These are phyloP conservation scores for Iselma pallidipennis DNA, from an alignment of 2,888 invertebrate genomes.

Conservation along the genomic window DNA sequence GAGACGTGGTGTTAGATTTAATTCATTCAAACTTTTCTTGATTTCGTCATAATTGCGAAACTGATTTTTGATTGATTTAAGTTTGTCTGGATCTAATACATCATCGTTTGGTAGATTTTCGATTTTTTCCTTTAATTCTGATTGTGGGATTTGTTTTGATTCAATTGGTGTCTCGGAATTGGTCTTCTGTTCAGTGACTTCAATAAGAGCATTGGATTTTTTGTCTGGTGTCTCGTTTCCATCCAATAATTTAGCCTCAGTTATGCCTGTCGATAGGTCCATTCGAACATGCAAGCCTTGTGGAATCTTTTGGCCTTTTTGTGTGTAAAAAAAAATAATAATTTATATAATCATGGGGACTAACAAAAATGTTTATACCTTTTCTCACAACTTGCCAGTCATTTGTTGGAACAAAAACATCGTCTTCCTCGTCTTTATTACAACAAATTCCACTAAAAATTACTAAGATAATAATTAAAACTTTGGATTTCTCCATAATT, in stretches of 20 bases:
- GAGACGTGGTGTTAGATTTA: constrained; percentile 67
- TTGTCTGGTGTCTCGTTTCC: constrained; percentile 37
- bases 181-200: constrained; percentile 35
- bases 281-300: constrained; percentile 74
- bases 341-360: not conserved
- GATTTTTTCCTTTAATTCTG: constrained; percentile 49
- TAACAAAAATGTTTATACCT: constrained; percentile 55
- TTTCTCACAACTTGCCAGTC: constrained; percentile 68
- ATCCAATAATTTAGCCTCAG: constrained; percentile 74
- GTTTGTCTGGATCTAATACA: constrained; percentile 42
- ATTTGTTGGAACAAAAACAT: constrained; percentile 62
- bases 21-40: constrained; percentile 65
- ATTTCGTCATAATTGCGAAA: constrained; percentile 67
- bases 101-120: constrained; percentile 54
- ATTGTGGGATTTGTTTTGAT: constrained; percentile 32
- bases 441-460: constrained; percentile 10
- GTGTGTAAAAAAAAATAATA: not conserved
- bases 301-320: constrained; percentile 71
- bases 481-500: not conserved
- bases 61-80: constrained; percentile 53
- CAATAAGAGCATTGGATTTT: constrained; percentile 33
- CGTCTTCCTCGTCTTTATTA: constrained; percentile 40
- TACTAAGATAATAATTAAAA: constrained; percentile 5
- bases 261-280: constrained; percentile 73
- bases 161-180: constrained; percentile 16